Evolutionary conservation across 2,888 invertebrate genomes (phyloP), one percentile per base, ranked within the genome.

Genomic region (Ormyrus rosae): DNA sequence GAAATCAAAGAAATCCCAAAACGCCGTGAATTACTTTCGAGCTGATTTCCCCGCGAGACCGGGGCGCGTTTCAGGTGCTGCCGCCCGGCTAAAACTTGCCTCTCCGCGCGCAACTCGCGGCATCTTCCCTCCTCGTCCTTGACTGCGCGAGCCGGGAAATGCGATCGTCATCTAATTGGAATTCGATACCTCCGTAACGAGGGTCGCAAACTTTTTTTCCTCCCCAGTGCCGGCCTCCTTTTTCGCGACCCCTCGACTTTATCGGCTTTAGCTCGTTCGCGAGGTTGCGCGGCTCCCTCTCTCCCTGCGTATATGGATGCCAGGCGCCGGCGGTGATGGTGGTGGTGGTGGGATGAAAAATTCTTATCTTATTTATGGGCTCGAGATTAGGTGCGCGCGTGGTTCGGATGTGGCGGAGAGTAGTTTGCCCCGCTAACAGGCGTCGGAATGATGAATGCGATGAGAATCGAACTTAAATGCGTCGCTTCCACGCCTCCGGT

Each of bases 151-250:
- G 34, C 82, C 67, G 63, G 84, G 89, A 87, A 88, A 89, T 85
- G 89, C 87, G 88, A 89, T 88, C 88, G 88, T 88, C 88, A 88
- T 90, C 89, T 88, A 89, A 90, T 90, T 90, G 89, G 88, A 89
- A 90, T 89, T 89, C 88, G 88, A 89, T 89, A 88, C 84, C 85
- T 84, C 60, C 10, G 64, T 89, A 89, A 90, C 89, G 89, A 89
- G 89, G 88, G 88, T 87, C 87, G 83, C 86, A 86, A 89, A 89
- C 87, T 89, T 88, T 2, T 34, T 87, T 84, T 85, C 86, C 84
- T 85, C 86, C 86, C 19, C 34, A 1, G 58, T 64, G 46, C 80
- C 56, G 34, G 51, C 56, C 71, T 71, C 13, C 50, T 19, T 34
- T 34, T 34, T 61, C 50, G 19, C 48, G 55, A 53, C n/a, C 55